Evolutionary conservation across 92 coral and sea anemone genomes (phyloP).

Genomic region (Diadumene lineata): DNA sequence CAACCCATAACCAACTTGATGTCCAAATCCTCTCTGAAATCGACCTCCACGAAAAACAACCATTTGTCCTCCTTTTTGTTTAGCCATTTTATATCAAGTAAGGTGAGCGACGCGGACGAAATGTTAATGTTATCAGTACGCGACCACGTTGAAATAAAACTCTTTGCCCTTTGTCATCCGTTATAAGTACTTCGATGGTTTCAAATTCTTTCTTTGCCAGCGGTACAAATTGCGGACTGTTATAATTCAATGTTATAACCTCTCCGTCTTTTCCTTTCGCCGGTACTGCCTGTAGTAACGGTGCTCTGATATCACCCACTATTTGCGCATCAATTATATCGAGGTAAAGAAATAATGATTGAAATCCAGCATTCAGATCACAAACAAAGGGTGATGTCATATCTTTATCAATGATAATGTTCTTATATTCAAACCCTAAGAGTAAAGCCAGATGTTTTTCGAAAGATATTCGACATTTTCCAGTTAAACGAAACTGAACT

Average conservation of each 20-base stretch:
- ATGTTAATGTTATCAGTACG: background rate
- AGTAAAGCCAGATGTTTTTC: background rate
- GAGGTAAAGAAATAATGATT: constrained; percentile 12
- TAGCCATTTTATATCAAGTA: background rate
- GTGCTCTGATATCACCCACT: background rate
- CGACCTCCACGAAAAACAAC: too few relatives aligned
- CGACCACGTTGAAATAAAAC: background rate
- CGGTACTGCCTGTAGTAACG: constrained; percentile 3
- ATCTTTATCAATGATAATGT: background rate
- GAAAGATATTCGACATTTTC: too few relatives aligned
- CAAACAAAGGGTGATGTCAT: constrained; percentile 12
- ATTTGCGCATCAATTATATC: background rate
- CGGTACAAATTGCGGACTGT: constrained; percentile 18
- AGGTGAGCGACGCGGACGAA: background rate
- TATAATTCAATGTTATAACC: constrained; percentile 1
- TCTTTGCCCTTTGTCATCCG: constrained; percentile 16
- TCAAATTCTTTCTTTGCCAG: constrained; percentile 24
- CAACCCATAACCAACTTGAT: background rate
- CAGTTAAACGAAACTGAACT: too few relatives aligned
- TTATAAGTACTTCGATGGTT: constrained; percentile 30
- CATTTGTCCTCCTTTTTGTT: background rate
- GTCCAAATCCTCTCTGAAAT: too few relatives aligned
- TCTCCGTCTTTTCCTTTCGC: constrained; percentile 28
- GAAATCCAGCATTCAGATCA: constrained; percentile 23
- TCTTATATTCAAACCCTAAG: constrained; percentile 20